These are phyloP conservation scores for Ailurus styani DNA, from an alignment of 2,113 vertebrate species.

Conservation along the genomic window DNA sequence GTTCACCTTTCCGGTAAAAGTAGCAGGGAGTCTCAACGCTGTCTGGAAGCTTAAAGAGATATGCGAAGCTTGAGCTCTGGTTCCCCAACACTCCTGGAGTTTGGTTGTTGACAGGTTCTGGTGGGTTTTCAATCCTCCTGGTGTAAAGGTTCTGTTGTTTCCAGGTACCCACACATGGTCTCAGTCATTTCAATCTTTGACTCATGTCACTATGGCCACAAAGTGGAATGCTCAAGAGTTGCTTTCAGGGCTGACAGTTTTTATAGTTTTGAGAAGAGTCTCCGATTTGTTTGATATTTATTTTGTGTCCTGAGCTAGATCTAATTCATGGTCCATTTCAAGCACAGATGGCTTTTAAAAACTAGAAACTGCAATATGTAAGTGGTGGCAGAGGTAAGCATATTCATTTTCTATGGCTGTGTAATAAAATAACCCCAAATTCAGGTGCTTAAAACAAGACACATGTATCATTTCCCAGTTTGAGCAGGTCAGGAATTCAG, in stretches of 20 bases:
- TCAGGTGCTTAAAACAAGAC: not conserved
- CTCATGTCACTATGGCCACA: not conserved
- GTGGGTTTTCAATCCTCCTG: not conserved
- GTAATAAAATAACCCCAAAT: not conserved
- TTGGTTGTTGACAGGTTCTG: not conserved
- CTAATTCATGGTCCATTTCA: not conserved
- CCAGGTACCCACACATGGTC: not conserved
- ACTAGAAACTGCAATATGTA: not conserved
- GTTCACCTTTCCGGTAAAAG: not conserved
- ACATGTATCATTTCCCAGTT: not conserved
- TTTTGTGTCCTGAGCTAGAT: not conserved
- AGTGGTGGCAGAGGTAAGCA: not conserved
- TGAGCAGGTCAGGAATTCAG: not conserved
- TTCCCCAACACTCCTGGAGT: rapidly evolving
- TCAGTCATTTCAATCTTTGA: not conserved
- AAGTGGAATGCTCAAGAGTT: not conserved
- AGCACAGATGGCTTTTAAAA: not conserved
- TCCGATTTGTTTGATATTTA: not conserved
- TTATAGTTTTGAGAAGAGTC: not conserved
- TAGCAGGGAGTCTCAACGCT: not conserved
- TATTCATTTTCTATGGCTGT: not conserved
- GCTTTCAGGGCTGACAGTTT: not conserved
- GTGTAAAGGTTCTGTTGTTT: not conserved
- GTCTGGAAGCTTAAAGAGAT: not conserved
- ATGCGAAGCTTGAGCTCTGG: not conserved